Evolutionary conservation across 2,888 invertebrate genomes (phyloP).

Genomic region (Dolomedes plantarius): DNA sequence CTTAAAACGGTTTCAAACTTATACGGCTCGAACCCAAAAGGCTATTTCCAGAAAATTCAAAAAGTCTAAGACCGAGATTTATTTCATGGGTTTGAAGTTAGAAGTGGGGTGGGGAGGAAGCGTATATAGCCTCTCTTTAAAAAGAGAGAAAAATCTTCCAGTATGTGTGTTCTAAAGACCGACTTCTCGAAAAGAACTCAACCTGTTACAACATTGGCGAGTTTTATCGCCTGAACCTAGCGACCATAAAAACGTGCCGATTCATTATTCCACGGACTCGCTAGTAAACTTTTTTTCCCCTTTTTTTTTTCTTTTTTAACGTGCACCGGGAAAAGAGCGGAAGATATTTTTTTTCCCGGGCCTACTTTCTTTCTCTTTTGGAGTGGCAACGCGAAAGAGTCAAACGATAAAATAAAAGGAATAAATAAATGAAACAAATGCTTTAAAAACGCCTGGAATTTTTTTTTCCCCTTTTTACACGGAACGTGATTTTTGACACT

Average conservation of each 20-base stretch:
- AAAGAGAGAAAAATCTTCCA: too few relatives aligned
- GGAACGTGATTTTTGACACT: slow-evolving; percentile 61
- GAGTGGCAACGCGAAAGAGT: slow-evolving; percentile 8
- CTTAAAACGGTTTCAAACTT: background rate
- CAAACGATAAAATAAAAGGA: slow-evolving; percentile 43
- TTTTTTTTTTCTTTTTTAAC: background rate
- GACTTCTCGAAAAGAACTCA: background rate
- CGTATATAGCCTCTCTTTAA: too few relatives aligned
- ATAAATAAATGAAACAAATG: slow-evolving; percentile 41
- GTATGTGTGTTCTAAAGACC: background rate
- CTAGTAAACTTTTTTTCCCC: slow-evolving; percentile 21
- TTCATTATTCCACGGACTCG: slow-evolving; percentile 49
- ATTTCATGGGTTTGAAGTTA: background rate
- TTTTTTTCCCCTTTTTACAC: background rate
- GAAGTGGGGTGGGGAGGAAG: background rate
- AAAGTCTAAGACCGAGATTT: background rate
- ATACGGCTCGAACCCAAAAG: background rate
- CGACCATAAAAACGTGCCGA: slow-evolving; percentile 16
- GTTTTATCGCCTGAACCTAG: slow-evolving; percentile 30
- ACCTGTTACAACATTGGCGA: slow-evolving; percentile 53
- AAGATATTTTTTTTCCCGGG: background rate
- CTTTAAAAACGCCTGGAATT: background rate
- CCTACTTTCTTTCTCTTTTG: slow-evolving; percentile 14
- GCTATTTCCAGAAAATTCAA: background rate
- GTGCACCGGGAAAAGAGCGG: too few relatives aligned